A percentile compares a stretch with the other conserved stretches of the same genome.
phyloP scores from a whole-genome alignment of 2,797 vertebrate species.

The Mormyrops attenuatus region DNA sequence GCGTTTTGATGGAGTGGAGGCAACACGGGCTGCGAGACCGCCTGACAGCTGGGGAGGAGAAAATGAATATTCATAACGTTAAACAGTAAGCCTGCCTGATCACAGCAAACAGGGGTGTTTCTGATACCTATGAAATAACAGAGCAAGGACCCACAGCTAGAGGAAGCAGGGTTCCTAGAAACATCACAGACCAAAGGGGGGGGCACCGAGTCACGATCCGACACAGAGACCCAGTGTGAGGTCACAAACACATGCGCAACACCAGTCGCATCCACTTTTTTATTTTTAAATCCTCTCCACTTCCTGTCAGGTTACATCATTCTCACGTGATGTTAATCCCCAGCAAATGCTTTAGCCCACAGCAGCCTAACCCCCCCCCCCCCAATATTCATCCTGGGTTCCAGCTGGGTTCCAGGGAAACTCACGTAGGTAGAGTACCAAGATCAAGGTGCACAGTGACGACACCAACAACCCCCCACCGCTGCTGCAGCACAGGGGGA shows the following conservation, averaged over 20 bases:
- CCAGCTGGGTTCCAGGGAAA: background rate
- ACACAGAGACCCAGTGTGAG: background rate
- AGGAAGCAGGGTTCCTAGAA: background rate
- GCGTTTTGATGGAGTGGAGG: background rate
- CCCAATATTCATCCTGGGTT: background rate
- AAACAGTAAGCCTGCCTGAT: background rate
- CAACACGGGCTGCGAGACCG: background rate
- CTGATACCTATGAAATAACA: background rate
- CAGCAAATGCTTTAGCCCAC: background rate
- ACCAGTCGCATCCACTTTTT: background rate
- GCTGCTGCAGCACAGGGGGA: background rate
- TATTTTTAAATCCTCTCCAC: background rate
- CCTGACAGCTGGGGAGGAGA: background rate
- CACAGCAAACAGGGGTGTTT: background rate
- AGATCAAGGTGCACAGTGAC: background rate
- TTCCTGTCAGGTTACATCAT: background rate
- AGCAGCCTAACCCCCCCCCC: background rate
- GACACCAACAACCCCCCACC: background rate
- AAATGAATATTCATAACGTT: constrained; percentile 8
- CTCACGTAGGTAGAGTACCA: background rate
- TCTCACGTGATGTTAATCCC: background rate
- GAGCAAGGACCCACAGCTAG: background rate
- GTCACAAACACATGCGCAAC: background rate
- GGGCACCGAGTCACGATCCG: background rate
- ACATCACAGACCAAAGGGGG: background rate